Percentiles rank a stretch among this genome's conserved stretches.
These are phyloP conservation scores for Melieria crassipennis DNA, from an alignment of 2,888 invertebrate species.

Conservation along the genomic window DNA sequence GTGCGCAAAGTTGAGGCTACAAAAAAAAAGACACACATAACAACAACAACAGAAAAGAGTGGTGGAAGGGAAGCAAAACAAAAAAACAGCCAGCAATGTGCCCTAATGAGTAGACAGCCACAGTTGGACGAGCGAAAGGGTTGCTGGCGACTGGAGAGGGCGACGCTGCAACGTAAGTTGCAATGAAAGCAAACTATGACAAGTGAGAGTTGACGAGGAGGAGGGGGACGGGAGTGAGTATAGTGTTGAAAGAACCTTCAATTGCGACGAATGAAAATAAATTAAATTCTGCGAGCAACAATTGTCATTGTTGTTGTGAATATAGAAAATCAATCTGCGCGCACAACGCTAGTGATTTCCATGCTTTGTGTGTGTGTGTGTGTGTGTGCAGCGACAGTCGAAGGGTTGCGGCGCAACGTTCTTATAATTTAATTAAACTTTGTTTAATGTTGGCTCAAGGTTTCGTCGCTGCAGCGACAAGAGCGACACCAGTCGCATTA, in stretches of 20 bases:
- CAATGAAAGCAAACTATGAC: too few species aligned
- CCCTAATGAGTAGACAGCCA: too few species aligned
- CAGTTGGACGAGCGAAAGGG: slow-evolving; percentile 1
- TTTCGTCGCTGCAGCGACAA: slow-evolving; percentile 20
- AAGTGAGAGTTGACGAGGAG: too few species aligned
- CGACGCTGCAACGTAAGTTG: too few species aligned
- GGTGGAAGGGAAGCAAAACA: neutral
- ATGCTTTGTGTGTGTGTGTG: neutral
- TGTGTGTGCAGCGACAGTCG: slow-evolving; percentile 6
- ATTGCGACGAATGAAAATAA: slow-evolving; percentile 23
- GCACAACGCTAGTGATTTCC: slow-evolving; percentile 28
- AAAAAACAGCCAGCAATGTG: too few species aligned
- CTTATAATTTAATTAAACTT: slow-evolving; percentile 41
- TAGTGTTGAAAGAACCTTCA: slow-evolving; percentile 1
- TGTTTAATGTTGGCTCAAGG: slow-evolving; percentile 38
- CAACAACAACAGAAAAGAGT: slow-evolving; percentile 28
- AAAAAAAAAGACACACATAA: slow-evolving; percentile 40
- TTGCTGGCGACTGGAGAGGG: too few species aligned
- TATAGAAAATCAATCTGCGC: slow-evolving; percentile 22
- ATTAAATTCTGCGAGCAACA: slow-evolving; percentile 17
- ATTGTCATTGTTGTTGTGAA: neutral
- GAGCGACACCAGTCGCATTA: neutral
- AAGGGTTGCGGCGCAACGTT: slow-evolving; percentile 2
- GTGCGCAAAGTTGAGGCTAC: slow-evolving; percentile 9
- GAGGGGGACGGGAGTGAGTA: too few species aligned